Base-by-base conservation (phyloP, 2,113 vertebrate genomes). In the Oriolus oriolus region DNA sequence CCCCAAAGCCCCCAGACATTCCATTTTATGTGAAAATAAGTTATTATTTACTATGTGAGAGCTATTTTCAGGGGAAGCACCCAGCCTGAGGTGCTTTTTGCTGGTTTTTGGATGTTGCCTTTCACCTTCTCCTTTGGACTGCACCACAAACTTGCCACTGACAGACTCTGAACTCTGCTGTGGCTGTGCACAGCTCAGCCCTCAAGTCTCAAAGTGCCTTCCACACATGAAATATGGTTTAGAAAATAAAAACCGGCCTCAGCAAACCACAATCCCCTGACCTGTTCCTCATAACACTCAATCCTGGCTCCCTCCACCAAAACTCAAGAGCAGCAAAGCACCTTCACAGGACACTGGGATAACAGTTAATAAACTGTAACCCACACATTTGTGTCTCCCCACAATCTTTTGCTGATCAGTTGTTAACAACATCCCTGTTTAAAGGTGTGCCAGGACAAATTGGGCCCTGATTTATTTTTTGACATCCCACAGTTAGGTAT, bases 111-210 rank as follows among this genome's bases (percentile, higher is more conserved):
- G 20, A 4, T 28, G 14, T 10, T 84, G 22, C 4, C 11, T 47
- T 65, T 64, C 50, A 20, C 41, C 53, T 68, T 30, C 73, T 71
- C 27, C 47, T 59, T 42, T 42, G 20, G 33, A 4, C 44, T 84
- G 44, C 56, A 6, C 45, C 50, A 64, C 27, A 16, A 20, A 11
- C 26, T 54, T 13, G 21, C 11, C 12, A 0, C 42, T 53, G 14
- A 2, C 1, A 0, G 3, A 41, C 39, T 39, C 9, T 39, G 9
- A 39, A 3, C 2, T 1, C 42, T 19, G 54, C 35, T 35, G 66
- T 24, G 50, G 13, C 2, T 20, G 11, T 10, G 68, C 18, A 2
- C 16, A 39, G 56, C 84, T 56, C 70, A 64, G 41, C 53, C 57
- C 41, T 18, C 37, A 7, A 21, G 33, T 10, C 76, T 45, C 56